Evolutionary conservation across 2,888 invertebrate species (phyloP).

Genomic region (Troides aeacus): DNA sequence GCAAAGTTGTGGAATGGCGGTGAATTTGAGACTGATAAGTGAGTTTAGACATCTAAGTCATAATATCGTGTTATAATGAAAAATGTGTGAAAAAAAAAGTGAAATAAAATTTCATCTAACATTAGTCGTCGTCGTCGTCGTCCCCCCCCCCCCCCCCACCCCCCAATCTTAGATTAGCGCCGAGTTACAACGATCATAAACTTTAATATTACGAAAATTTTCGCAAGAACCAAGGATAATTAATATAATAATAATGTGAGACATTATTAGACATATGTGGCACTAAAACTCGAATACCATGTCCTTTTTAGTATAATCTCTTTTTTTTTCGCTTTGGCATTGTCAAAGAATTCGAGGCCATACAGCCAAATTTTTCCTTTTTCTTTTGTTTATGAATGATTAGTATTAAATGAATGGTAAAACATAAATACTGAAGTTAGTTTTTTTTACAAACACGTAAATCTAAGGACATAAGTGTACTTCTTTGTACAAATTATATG

Average conservation of each 20-base stretch:
- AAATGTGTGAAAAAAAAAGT: conserved; percentile 36
- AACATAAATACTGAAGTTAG: no score
- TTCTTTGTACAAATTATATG: no score
- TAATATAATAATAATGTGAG: neutral
- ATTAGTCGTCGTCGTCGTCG: conserved; percentile 9
- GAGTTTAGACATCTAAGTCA: conserved; percentile 58
- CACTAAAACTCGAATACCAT: neutral
- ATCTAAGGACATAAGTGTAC: no score
- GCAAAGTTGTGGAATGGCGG: conserved; percentile 36
- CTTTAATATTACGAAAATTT: neutral
- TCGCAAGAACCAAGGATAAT: neutral
- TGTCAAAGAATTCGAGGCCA: no score
- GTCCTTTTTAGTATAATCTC: neutral
- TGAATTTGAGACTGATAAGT: conserved; percentile 69
- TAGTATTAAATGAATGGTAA: no score
- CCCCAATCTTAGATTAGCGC: conserved; percentile 31
- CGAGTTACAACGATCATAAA: conserved; percentile 35
- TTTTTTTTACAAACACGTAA: no score
- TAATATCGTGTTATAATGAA: conserved; percentile 40
- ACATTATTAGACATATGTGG: neutral
- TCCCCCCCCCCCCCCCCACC: neutral
- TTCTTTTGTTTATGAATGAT: no score
- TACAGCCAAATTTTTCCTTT: no score
- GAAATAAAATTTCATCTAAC: conserved; percentile 42
- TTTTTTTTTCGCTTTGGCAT: neutral